Conservation (phyloP, 1,140 invertebrate genomes). For the Lepidurus couesii region DNA sequence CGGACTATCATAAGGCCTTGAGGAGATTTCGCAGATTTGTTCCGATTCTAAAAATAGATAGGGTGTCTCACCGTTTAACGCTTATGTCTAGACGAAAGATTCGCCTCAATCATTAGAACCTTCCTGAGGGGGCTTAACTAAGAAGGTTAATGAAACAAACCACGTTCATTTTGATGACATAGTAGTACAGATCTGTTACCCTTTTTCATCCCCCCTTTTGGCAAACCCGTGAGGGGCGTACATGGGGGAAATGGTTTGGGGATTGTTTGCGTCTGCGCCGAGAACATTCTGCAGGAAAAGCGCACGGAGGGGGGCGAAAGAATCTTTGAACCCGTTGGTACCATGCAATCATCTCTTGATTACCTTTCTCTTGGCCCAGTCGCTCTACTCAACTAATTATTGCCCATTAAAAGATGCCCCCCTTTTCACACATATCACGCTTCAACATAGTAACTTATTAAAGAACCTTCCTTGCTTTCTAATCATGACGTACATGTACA, state of each 20-base stretch:
- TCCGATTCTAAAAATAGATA: background rate
- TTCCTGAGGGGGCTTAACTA: background rate
- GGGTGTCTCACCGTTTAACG: background rate
- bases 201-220: background rate
- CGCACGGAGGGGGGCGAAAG: background rate
- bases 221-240: background rate
- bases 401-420: background rate
- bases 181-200: background rate
- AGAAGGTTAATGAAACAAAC: slow-evolving; percentile 11
- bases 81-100: background rate
- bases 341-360: background rate
- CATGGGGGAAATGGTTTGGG: background rate
- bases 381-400: background rate
- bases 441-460: background rate
- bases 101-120: background rate
- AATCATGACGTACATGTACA: too few relatives aligned
- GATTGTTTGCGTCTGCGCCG: background rate
- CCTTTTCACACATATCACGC: background rate
- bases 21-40: background rate
- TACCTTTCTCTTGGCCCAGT: background rate
- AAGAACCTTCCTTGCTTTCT: too few relatives aligned
- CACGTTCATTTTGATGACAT: background rate
- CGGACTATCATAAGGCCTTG: background rate
- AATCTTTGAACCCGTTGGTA: background rate
- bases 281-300: background rate